Evolutionary conservation across 2,888 invertebrate genomes (phyloP).

Genomic region (Eurytoma californica): DNA sequence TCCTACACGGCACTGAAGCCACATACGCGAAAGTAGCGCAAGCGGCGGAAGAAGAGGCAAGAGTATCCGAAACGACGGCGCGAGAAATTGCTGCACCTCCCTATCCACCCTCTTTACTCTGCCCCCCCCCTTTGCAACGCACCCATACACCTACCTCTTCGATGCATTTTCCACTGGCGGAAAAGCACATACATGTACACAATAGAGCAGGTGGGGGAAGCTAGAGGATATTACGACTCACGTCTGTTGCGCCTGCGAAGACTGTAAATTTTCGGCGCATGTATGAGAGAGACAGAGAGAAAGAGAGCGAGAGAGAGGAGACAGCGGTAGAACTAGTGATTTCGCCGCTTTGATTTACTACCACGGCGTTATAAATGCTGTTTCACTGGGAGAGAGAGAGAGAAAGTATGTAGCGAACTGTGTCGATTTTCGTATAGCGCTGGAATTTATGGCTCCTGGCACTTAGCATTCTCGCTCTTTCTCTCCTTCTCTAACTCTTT

Average conservation of each 20-base stretch:
- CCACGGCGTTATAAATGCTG: constrained; percentile 39
- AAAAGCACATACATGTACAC: not conserved
- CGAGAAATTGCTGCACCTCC: constrained; percentile 10
- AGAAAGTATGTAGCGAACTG: not conserved
- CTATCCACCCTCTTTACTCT: too few relatives aligned
- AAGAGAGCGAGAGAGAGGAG: not conserved
- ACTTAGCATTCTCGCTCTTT: constrained; percentile 36
- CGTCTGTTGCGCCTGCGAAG: constrained; percentile 45
- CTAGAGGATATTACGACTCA: constrained; percentile 33
- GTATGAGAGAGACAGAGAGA: not conserved
- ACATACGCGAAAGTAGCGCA: not conserved
- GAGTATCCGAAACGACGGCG: not conserved
- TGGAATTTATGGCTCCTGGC: constrained; percentile 33
- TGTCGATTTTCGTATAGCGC: constrained; percentile 41
- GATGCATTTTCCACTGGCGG: constrained; percentile 18
- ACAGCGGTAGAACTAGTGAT: constrained; percentile 35
- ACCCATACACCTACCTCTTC: not conserved
- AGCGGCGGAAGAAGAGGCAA: not conserved
- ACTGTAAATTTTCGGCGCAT: constrained; percentile 39
- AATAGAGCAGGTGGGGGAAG: not conserved
- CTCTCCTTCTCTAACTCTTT: constrained; percentile 8
- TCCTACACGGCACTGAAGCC: not conserved
- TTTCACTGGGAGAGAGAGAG: not conserved
- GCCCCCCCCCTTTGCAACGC: too few relatives aligned
- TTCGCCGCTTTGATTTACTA: constrained; percentile 47